phyloP scores from a whole-genome alignment of 2,113 vertebrate genomes.

The Ceyx melanurus region DNA sequence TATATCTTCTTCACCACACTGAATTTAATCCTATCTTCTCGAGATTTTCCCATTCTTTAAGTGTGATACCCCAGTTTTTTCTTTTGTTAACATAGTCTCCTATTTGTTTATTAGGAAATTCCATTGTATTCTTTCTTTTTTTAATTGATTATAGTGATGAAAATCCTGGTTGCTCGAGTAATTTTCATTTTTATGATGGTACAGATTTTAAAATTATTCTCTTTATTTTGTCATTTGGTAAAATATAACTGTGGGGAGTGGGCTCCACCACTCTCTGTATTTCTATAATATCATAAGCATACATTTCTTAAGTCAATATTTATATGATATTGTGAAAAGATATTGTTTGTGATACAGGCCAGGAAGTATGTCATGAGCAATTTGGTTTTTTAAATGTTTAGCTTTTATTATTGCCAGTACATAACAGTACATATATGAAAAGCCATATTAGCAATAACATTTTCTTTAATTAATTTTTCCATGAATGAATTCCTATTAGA shows the following conservation, averaged over 20 bases:
- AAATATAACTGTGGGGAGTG: neutral
- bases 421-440: slow-evolving; percentile 38
- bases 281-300: neutral
- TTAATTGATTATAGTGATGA: neutral
- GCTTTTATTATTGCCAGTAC: neutral
- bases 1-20: neutral
- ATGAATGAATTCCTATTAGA: slow-evolving; percentile 70
- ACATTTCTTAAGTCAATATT: neutral
- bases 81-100: neutral
- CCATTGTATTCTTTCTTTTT: neutral
- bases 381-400: neutral
- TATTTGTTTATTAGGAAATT: neutral
- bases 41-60: neutral
- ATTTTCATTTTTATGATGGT: neutral
- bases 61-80: neutral
- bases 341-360: neutral
- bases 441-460: slow-evolving; percentile 45
- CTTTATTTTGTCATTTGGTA: neutral
- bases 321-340: neutral
- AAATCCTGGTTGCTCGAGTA: neutral
- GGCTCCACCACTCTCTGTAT: neutral
- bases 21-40: neutral
- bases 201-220: neutral
- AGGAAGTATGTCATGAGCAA: neutral
- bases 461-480: slow-evolving; percentile 74